A percentile compares a stretch with the other conserved stretches of the same genome.
phyloP scores from a whole-genome alignment of 2,113 vertebrate species.

The Tetraodon nigroviridis region DNA sequence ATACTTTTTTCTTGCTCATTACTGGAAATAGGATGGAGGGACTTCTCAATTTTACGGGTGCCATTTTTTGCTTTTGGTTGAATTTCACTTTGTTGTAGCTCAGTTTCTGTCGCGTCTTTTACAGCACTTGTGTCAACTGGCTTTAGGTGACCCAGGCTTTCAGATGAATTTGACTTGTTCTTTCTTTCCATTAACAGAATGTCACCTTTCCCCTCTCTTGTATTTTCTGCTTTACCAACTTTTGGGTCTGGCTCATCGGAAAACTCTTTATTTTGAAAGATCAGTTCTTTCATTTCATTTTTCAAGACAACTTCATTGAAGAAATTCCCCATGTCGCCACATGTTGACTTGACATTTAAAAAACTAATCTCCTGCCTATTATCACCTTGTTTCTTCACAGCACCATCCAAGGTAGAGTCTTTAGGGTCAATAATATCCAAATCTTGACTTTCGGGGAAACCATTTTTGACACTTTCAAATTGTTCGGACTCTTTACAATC shows the following conservation, averaged over 20 bases:
- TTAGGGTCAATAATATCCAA: slow-evolving; percentile 4
- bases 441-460: neutral
- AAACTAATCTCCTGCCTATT: slow-evolving; percentile 3
- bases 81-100: too few relatives aligned
- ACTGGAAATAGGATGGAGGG: neutral
- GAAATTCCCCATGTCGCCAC: slow-evolving; percentile 8
- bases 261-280: slow-evolving; percentile 1
- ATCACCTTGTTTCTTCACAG: neutral
- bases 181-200: neutral
- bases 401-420: slow-evolving; percentile 15
- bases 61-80: neutral
- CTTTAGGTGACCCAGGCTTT: neutral
- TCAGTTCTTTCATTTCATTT: slow-evolving; percentile 1
- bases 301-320: neutral
- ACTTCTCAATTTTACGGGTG: slow-evolving; percentile 9
- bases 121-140: neutral
- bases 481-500: slow-evolving; percentile 16
- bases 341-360: neutral
- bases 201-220: neutral
- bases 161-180: neutral
- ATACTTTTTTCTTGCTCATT: slow-evolving; percentile 10
- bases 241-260: neutral
- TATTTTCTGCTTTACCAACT: slow-evolving; percentile 16
- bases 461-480: neutral
- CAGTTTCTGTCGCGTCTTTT: too few relatives aligned